Conservation (phyloP, 30 jellyfish, hydroid and myxozoan species). For the Turritopsis rubra region DNA sequence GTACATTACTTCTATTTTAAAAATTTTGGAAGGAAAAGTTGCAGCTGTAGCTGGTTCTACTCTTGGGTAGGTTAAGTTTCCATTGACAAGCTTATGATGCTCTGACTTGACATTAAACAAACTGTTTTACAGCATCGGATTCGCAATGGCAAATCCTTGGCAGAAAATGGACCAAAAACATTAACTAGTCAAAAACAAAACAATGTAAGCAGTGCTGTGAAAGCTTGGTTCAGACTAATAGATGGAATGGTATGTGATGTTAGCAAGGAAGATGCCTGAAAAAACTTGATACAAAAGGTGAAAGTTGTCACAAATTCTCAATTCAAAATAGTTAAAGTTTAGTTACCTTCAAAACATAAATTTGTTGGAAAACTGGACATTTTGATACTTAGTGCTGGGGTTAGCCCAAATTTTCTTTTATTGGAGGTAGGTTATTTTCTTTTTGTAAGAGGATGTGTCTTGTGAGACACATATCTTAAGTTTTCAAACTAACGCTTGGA, state of each 20-base stretch:
- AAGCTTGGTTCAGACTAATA: constrained; percentile 56
- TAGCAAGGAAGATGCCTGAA: constrained; percentile 54
- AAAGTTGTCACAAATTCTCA: not conserved
- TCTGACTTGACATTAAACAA: not conserved
- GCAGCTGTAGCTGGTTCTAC: constrained; percentile 91
- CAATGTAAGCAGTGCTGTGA: constrained; percentile 58
- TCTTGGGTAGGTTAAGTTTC: constrained; percentile 55
- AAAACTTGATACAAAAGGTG: constrained; percentile 48
- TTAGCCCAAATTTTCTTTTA: constrained; percentile 65
- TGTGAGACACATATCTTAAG: no score
- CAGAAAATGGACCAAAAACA: constrained; percentile 78
- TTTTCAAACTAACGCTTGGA: no score
- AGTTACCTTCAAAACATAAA: not conserved
- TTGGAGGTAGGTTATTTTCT: constrained; percentile 46
- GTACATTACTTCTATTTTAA: not conserved
- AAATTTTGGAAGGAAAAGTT: constrained; percentile 66
- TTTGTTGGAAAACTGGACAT: constrained; percentile 61
- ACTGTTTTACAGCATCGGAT: constrained; percentile 53
- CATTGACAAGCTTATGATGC: not conserved
- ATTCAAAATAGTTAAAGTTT: no score
- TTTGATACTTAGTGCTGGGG: constrained; percentile 79
- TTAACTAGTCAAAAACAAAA: constrained; percentile 77
- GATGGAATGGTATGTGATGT: constrained; percentile 82
- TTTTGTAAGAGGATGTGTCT: no score
- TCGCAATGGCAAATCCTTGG: constrained; percentile 80